Evolutionary conservation across 2,888 invertebrate species (phyloP).

Genomic region (Pristionchus japonicus): DNA sequence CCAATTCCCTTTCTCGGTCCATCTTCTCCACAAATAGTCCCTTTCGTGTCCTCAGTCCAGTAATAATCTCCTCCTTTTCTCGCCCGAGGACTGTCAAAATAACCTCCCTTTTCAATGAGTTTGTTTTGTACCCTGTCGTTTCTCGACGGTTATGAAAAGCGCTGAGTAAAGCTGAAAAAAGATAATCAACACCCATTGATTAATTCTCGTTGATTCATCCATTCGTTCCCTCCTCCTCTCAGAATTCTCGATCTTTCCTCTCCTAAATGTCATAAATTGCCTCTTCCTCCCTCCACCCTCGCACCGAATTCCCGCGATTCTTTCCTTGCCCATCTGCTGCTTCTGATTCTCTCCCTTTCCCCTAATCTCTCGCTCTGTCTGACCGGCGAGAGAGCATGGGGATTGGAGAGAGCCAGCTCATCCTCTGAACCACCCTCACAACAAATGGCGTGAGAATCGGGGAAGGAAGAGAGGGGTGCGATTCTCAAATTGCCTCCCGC

Average conservation of each 20-base stretch:
- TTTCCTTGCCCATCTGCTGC: not conserved
- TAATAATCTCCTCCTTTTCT: not conserved
- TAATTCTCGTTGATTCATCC: not conserved
- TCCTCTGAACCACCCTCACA: not conserved
- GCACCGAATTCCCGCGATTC: conserved; percentile 9
- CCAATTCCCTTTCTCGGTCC: not conserved
- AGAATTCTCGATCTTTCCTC: not conserved
- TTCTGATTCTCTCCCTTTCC: not conserved
- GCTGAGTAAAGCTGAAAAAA: not conserved
- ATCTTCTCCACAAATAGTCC: not conserved
- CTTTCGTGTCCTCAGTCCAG: not conserved
- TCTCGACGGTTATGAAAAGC: not conserved
- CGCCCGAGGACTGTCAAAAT: not conserved
- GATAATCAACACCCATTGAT: not conserved
- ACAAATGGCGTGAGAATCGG: not conserved
- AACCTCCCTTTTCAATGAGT: not conserved
- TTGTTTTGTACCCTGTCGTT: not conserved
- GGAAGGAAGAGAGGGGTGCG: not conserved
- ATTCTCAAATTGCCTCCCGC: not conserved
- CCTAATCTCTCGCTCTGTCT: too few species aligned
- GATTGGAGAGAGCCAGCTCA: not conserved
- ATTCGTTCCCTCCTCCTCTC: not conserved
- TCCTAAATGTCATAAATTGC: not conserved
- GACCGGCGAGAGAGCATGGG: too few species aligned
- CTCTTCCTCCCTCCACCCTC: not conserved